Evolutionary conservation across 2,113 vertebrate genomes (phyloP), one percentile per base, ranked within the genome.

Genomic region (Gobiocypris rarus): DNA sequence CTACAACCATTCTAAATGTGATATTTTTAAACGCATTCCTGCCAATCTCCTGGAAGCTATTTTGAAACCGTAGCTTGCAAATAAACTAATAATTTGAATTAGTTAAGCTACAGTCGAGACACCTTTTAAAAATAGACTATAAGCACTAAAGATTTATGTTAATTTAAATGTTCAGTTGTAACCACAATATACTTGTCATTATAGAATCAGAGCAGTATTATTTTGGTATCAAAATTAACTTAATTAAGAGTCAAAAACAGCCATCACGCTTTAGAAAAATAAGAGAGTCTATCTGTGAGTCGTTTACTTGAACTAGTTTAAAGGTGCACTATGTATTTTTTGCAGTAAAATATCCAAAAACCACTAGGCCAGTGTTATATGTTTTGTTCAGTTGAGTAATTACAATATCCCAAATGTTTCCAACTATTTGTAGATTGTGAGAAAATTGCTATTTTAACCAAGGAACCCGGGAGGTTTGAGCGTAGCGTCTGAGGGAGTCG

Each of bases 21-120:
- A 0, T 26, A 4, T 45, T 22, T 8, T 3, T 26, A 17, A 24
- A 73, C 10, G 26, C 26, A 8, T 73, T 50, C 13, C 0, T 48
- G 9, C 70, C 24, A 24, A 15, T 45, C 26, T 11, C n/a, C 5
- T 10, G 70, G 1, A 74, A 24, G 24, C n/a, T 48, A 50, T 50
- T 74, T 74, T 4, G 22, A 74, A 50, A 50, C 10, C 11, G 24
- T 48, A 9, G 1, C 10, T 48, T 14, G n/a, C 41, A 26, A 45
- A 24, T 11, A 2, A 2, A 24, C 59, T 28, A 63, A n/a, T 26
- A 26, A 14, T 43, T 74, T 8, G 11, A 74, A 7, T 26, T 74
- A 74, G 71, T 74, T 50, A 26, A 28, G n/a, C n/a, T 26, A 50
- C 19, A 52, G n/a, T 74, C 45, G 52, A 74, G 71, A 28, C 45